Evolutionary conservation across 2,888 invertebrate species (phyloP), one percentile per base, ranked within the genome.

Genomic region (Lingula anatina): DNA sequence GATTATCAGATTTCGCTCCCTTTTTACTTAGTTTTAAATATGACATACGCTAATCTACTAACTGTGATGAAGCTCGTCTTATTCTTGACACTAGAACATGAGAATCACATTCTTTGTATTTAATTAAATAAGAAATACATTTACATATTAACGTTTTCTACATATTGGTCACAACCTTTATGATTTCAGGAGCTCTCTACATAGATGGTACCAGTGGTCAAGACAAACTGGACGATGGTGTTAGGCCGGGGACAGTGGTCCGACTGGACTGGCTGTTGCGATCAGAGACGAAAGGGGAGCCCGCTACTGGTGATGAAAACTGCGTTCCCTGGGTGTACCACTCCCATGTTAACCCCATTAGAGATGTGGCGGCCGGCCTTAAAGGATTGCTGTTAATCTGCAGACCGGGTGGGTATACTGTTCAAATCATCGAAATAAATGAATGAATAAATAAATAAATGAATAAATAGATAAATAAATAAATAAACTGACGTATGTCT

Each of bases 301-400:
- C 61, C 12, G 50, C 51, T 28, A 47, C 46, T 5, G 56, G 53
- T 31, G 63, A 64, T 49, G 57, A 60, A 7, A 54, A 53, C 31
- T 65, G 65, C 44, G 44, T 64, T 24, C 55, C 60, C 4, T 65
- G 61, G 50, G 56, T 56, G n/a, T 65, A 65, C 53, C 65, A 64
- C 43, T 64, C 63, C 15, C 65, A 64, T 46, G 49, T 61, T 28
- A 50, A 59, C 47, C 53, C 62, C 9, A 54, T 52, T 15, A 35
- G 49, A 24, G 65, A 65, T 24, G 53, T 58, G 24, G 60, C 59
- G 39, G 18, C 63, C 0, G 65, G 65, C n/a, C 49, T 61, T 1
- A 40, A 61, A 2, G 65, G 65, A 7, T 39, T 55, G 3, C 42
- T 64, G 9, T 42, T 65, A 12, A 54, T 57, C 1, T 65, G 65